Evolutionary conservation across 2,888 invertebrate species (phyloP), one percentile per base, ranked within the genome.

Genomic region (Strigamia crassipes): DNA sequence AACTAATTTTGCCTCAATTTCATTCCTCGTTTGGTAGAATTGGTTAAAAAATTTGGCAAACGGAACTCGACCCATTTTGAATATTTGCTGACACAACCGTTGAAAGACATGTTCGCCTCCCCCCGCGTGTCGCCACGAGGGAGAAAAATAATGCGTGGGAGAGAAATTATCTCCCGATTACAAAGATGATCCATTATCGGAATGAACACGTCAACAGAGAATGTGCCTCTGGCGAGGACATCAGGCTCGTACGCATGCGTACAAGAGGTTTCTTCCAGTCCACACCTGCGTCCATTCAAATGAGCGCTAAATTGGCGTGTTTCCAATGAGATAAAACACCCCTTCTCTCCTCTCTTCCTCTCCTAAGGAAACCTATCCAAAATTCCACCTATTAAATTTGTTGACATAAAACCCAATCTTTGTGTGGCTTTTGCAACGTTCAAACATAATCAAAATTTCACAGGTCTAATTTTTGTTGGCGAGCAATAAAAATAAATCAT

Each of bases 241-340:
- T 27, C 10, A 8, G 12, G 31, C 73, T 73, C 13, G 31, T 31
- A 73, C 73, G 73, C 73, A 73, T 73, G 73, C 73, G 73, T 73
- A 27, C 27, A 73, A 27, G 73, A 73, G 31, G 73, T 73, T 73
- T 73, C 73, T 73, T 73, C 51, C 31, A 73, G 73, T 73, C 73
- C 73, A 73, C 73, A 73, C 73, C 73, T 73, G 73, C 73, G 73
- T 73, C 73, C 73, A 73, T 73, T 73, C 73, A 73, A 73, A 73
- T 73, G 31, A 73, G 73, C 73, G 73, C 73, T 31, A 73, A 73
- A 73, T 73, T 73, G 73, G 73, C 73, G 73, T 73, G 27, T 27
- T 73, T 73, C 73, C 73, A 73, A 73, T 73, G 73, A 73, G 31
- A 73, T 73, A 31, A 73, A 73, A 73, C 31, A 27, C 15, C 31